These are phyloP conservation scores for Clavelina lepadiformis DNA, from an alignment of 23 tunicate genomes.

Conservation along the genomic window DNA sequence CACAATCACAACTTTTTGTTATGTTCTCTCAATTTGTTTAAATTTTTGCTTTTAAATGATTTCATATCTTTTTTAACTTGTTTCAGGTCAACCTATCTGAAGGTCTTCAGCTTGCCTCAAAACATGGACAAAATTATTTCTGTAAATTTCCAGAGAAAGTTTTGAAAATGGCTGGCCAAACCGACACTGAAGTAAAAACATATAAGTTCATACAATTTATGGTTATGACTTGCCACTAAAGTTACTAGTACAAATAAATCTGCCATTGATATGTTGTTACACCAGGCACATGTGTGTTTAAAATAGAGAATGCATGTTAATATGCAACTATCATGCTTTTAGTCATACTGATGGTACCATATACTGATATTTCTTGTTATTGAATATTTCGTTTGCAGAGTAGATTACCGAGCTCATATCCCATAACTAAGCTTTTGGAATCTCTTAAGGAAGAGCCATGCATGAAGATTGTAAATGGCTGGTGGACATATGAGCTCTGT, in stretches of 20 bases:
- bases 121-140: conserved; percentile 69
- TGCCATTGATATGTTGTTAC: no score
- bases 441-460: conserved; percentile 34
- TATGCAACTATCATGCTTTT: no score
- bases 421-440: conserved; percentile 32
- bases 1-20: not conserved
- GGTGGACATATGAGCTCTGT: conserved; percentile 92
- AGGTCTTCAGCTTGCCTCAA: conserved; percentile 59
- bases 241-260: no score
- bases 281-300: no score
- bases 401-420: conserved; percentile 33
- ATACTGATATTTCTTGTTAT: no score
- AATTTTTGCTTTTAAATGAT: not conserved
- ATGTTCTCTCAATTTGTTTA: not conserved
- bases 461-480: conserved; percentile 55
- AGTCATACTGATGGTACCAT: no score
- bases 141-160: conserved; percentile 42
- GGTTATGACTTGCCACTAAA: no score
- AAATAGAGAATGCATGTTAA: no score
- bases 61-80: not conserved
- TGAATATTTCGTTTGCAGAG: conserved; percentile 1
- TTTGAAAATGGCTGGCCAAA: conserved; percentile 11
- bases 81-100: conserved; percentile 27
- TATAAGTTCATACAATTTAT: no score
- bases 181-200: conserved; percentile 32